Evolutionary conservation across 2,888 invertebrate genomes (phyloP).

Genomic region (Ecdyonurus torrentis): DNA sequence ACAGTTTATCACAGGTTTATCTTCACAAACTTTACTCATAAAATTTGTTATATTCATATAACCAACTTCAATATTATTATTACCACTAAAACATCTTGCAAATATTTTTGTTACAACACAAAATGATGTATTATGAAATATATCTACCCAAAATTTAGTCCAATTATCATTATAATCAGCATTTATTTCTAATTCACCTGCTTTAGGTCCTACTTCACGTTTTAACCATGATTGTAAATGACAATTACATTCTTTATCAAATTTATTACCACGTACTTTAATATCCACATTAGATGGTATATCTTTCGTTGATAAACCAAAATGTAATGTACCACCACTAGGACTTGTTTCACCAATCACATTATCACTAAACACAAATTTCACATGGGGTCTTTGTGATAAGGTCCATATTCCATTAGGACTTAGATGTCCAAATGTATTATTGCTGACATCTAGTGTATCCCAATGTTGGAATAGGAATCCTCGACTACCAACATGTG

Average conservation of each 20-base stretch:
- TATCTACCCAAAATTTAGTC: slow-evolving; percentile 1
- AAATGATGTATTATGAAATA: background rate
- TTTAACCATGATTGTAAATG: slow-evolving; percentile 39
- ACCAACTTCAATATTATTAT: background rate
- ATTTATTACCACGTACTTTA: slow-evolving; percentile 41
- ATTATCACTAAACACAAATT: slow-evolving; percentile 36
- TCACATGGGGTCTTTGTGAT: background rate
- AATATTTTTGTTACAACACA: background rate
- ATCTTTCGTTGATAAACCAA: background rate
- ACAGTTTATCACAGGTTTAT: background rate
- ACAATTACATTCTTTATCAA: slow-evolving; percentile 44
- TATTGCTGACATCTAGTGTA: slow-evolving; percentile 41
- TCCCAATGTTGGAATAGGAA: slow-evolving; percentile 49
- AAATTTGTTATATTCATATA: background rate
- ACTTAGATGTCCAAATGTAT: slow-evolving; percentile 42
- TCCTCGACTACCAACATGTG: slow-evolving; percentile 36
- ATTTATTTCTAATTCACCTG: background rate
- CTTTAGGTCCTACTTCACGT: slow-evolving; percentile 19
- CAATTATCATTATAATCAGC: background rate
- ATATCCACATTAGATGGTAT: slow-evolving; percentile 14
- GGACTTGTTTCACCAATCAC: slow-evolving; percentile 28
- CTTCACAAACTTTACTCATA: background rate
- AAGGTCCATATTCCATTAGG: slow-evolving; percentile 30
- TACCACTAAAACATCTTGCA: background rate
- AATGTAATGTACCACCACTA: slow-evolving; percentile 8